Evolutionary conservation across 2,113 vertebrate genomes (phyloP).

Genomic region (Heptranchias perlo): DNA sequence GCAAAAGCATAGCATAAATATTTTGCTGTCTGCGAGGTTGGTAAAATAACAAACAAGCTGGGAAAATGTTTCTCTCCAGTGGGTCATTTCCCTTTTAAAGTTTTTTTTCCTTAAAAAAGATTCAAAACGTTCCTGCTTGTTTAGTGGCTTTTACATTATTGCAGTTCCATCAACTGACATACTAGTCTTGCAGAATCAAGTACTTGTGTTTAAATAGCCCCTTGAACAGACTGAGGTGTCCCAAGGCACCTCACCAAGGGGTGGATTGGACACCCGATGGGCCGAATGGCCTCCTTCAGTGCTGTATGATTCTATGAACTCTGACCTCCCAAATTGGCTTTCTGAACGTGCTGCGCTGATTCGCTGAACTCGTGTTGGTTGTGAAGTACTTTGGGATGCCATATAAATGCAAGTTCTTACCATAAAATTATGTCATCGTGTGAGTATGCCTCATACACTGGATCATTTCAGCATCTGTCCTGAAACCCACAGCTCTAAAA

Average conservation of each 20-base stretch:
- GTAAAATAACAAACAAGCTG: constrained; percentile 5
- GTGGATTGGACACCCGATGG: not conserved
- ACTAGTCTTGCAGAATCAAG: not conserved
- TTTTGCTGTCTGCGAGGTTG: constrained; percentile 11
- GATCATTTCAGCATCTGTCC: no score
- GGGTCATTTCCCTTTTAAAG: not conserved
- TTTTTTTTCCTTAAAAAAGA: not conserved
- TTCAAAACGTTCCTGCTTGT: not conserved
- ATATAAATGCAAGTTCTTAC: no score
- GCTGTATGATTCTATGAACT: not conserved
- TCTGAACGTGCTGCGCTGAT: not conserved
- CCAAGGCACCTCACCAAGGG: not conserved
- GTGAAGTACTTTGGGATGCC: not conserved
- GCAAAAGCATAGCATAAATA: not conserved
- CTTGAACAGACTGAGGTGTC: not conserved
- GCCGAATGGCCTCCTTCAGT: no score
- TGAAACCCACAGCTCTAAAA: no score
- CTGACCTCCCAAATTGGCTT: not conserved
- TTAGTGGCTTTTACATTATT: not conserved
- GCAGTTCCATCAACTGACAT: not conserved
- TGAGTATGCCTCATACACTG: no score
- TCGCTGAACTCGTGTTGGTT: not conserved
- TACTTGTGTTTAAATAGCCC: not conserved
- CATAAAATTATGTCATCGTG: no score
- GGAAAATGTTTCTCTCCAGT: not conserved